Evolutionary conservation across 2,888 invertebrate species (phyloP).

Genomic region (Dysmachus trigonus): DNA sequence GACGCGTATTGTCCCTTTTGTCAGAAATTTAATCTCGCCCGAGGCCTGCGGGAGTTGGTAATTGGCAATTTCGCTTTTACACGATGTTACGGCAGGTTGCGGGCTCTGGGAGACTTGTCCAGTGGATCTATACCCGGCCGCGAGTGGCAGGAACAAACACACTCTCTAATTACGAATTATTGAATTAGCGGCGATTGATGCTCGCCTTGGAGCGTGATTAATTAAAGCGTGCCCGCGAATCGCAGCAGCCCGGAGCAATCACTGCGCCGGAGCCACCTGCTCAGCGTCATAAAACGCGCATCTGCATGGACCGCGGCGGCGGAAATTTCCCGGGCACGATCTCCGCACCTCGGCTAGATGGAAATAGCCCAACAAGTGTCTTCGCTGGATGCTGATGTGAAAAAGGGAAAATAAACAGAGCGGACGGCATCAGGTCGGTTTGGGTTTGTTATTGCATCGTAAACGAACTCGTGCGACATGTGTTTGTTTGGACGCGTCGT

Average conservation of each 20-base stretch:
- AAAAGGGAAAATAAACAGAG: slow-evolving; percentile 26
- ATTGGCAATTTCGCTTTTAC: not conserved
- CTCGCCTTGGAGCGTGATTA: slow-evolving; percentile 24
- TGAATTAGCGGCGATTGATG: slow-evolving; percentile 17
- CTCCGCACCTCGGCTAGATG: not conserved
- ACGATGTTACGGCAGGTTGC: not conserved
- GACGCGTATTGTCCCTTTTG: not conserved
- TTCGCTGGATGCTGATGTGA: not conserved
- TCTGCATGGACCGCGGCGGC: not conserved
- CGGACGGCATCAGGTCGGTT: slow-evolving; percentile 23
- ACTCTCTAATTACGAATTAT: slow-evolving; percentile 7
- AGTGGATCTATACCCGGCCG: not conserved
- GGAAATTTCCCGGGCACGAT: not conserved
- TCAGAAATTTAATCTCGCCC: not conserved
- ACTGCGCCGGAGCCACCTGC: slow-evolving; percentile 12
- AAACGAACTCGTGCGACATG: slow-evolving; percentile 38
- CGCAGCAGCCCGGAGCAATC: not conserved
- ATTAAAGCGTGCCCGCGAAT: not conserved
- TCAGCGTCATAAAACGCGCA: not conserved
- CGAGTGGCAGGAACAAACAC: not conserved
- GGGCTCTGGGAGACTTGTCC: not conserved
- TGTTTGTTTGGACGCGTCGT: slow-evolving; percentile 39
- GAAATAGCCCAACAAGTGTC: slow-evolving; percentile 40
- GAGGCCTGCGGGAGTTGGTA: not conserved
- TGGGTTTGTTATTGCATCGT: slow-evolving; percentile 33